phyloP scores from a whole-genome alignment of 2,888 invertebrate species.

The Dryococelus australis region DNA sequence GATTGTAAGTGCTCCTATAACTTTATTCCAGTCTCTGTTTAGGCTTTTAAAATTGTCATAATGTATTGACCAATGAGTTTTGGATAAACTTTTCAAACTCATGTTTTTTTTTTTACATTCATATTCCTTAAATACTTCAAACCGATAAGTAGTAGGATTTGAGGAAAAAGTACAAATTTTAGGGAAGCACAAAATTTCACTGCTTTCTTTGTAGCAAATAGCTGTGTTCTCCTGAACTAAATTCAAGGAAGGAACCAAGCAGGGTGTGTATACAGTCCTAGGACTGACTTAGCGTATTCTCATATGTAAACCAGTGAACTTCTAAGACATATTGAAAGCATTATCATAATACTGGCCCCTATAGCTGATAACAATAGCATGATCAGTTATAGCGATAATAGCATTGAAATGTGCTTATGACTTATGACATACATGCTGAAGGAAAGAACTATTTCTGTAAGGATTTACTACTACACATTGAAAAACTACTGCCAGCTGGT shows the following conservation, averaged over 20 bases:
- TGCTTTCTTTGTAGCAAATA: constrained; percentile 17
- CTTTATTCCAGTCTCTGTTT: background rate
- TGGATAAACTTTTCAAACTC: background rate
- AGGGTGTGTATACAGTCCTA: background rate
- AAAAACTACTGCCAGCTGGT: no score
- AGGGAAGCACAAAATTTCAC: background rate
- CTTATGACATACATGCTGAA: no score
- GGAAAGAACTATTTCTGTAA: no score
- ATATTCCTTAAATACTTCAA: background rate
- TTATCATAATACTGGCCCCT: no score
- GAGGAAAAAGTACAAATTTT: background rate
- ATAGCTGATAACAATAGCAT: no score
- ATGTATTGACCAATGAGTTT: background rate
- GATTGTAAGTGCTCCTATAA: background rate
- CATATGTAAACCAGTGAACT: background rate
- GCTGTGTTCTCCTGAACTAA: background rate
- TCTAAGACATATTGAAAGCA: no score
- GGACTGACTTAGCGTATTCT: background rate
- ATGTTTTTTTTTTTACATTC: background rate
- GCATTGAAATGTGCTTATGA: no score
- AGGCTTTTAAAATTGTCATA: background rate
- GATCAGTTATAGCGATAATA: no score
- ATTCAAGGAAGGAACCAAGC: background rate
- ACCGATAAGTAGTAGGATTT: background rate
- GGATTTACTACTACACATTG: no score